A percentile compares a stretch with the other conserved stretches of the same genome.
Conservation (phyloP, 2,797 vertebrate genomes). For the Acanthornis magna region DNA sequence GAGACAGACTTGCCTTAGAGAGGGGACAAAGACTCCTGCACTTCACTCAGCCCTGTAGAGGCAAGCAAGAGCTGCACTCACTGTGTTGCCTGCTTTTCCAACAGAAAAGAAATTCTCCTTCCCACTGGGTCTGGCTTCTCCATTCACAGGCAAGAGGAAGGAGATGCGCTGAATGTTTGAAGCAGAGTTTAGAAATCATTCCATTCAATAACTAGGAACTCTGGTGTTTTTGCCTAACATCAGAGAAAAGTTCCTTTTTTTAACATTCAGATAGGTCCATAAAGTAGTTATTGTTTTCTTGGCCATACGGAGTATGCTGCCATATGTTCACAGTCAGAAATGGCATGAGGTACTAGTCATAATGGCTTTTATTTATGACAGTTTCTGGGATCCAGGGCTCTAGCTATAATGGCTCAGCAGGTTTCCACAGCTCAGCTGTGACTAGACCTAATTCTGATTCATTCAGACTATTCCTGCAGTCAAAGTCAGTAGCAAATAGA, state of each 20-base stretch:
- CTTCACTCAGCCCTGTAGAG: neutral
- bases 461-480: constrained; percentile 38
- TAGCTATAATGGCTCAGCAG: constrained; percentile 50
- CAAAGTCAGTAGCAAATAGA: neutral
- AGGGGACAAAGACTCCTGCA: neutral
- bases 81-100: rapidly evolving
- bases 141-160: neutral
- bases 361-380: constrained; percentile 72
- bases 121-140: neutral
- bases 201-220: neutral
- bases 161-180: neutral
- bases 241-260: constrained; percentile 13
- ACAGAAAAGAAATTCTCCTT: neutral
- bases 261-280: constrained; percentile 42
- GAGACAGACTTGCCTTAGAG: neutral
- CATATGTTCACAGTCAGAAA: constrained; percentile 60
- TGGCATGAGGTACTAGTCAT: constrained; percentile 58
- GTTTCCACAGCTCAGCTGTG: constrained; percentile 38
- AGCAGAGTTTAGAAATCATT: constrained; percentile 1
- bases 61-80: rapidly evolving
- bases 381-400: constrained; percentile 46
- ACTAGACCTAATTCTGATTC: constrained; percentile 57
- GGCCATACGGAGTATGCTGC: neutral
- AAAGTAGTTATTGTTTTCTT: constrained; percentile 58
- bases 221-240: neutral